phyloP scores from a whole-genome alignment of 2,113 vertebrate species.

The Cyprinodon variegatus region DNA sequence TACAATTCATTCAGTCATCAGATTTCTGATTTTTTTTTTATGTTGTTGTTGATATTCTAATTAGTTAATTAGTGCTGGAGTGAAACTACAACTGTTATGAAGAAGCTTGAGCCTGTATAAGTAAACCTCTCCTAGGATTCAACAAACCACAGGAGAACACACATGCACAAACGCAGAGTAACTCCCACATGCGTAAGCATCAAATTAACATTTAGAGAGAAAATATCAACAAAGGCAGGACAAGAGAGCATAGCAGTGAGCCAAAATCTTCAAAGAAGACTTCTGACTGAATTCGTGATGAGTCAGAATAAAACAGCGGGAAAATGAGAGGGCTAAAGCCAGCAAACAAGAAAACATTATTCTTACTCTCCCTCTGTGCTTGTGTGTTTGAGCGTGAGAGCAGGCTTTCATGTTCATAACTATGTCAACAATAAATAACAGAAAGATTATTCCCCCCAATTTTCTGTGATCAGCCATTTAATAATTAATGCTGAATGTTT shows the following conservation, averaged over 20 bases:
- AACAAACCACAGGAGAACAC: constrained; percentile 7
- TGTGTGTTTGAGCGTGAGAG: constrained; percentile 12
- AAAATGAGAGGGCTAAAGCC: constrained; percentile 51
- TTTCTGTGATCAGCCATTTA: constrained; percentile 59
- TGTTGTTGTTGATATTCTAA: constrained; percentile 49
- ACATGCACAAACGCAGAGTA: background rate
- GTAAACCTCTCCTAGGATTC: constrained; percentile 50
- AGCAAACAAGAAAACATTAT: constrained; percentile 59
- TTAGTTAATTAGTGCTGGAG: constrained; percentile 61
- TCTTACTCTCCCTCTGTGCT: constrained; percentile 17
- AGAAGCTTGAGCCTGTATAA: constrained; percentile 49
- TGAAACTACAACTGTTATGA: constrained; percentile 43
- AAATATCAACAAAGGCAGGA: constrained; percentile 72
- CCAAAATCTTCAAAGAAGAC: constrained; percentile 71
- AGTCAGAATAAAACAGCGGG: constrained; percentile 63
- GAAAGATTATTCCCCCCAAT: constrained; percentile 48
- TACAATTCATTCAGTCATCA: constrained; percentile 1
- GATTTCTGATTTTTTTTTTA: constrained; percentile 27
- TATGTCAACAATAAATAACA: constrained; percentile 51
- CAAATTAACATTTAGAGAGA: constrained; percentile 70
- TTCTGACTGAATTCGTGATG: constrained; percentile 76
- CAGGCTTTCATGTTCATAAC: constrained; percentile 52
- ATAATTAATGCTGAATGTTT: constrained; percentile 46
- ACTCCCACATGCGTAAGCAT: constrained; percentile 26
- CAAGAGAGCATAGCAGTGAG: constrained; percentile 54